Percentiles rank a stretch among this genome's conserved stretches.
These are phyloP conservation scores for Drosophila yooni DNA, from an alignment of 2,888 invertebrate genomes.

Conservation along the genomic window DNA sequence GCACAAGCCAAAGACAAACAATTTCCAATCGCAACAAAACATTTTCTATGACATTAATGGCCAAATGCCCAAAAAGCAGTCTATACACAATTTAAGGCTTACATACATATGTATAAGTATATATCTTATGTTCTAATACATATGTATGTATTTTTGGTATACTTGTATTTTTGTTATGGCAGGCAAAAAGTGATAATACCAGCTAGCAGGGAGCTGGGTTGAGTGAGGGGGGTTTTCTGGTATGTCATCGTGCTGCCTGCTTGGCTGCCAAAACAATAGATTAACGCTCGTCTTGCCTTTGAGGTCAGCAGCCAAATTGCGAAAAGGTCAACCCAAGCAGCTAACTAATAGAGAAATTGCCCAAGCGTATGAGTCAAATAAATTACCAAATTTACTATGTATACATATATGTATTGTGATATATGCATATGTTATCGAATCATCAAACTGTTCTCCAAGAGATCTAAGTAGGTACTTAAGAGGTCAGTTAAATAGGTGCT, in stretches of 20 bases:
- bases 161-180: slow-evolving; percentile 49
- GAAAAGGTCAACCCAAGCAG: slow-evolving; percentile 44
- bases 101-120: slow-evolving; percentile 11
- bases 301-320: slow-evolving; percentile 45
- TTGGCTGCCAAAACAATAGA: slow-evolving; percentile 72
- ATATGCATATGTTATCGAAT: slow-evolving; percentile 38
- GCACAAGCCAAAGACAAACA: slow-evolving; percentile 59
- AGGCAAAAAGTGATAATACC: slow-evolving; percentile 59
- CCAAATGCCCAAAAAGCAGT: slow-evolving; percentile 41
- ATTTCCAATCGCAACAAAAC: slow-evolving; percentile 75
- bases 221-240: background rate
- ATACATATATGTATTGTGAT: slow-evolving; percentile 27
- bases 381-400: background rate
- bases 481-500: slow-evolving; percentile 1
- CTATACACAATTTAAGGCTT: slow-evolving; percentile 36
- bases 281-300: slow-evolving; percentile 55
- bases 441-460: slow-evolving; percentile 2
- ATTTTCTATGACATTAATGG: slow-evolving; percentile 75
- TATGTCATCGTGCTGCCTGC: slow-evolving; percentile 57
- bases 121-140: slow-evolving; percentile 19
- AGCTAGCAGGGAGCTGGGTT: background rate
- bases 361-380: slow-evolving; percentile 23
- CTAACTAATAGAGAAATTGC: slow-evolving; percentile 53
- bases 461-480: slow-evolving; percentile 36
- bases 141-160: slow-evolving; percentile 31